Evolutionary conservation across 2,888 invertebrate species (phyloP), one percentile per base, ranked within the genome.

Genomic region (Empis stercorea): DNA sequence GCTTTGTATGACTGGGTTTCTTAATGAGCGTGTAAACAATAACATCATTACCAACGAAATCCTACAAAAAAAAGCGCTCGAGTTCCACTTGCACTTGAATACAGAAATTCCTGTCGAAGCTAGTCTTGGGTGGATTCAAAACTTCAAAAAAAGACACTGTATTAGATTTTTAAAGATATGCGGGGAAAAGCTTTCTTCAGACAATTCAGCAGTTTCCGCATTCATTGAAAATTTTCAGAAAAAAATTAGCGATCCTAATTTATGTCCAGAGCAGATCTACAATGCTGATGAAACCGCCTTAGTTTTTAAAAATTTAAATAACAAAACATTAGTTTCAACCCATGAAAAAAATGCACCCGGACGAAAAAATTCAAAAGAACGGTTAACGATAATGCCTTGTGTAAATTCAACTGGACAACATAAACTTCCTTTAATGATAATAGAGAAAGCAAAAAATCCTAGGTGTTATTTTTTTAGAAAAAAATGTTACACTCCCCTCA

Each of bases 401-500:
- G 44, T 49, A 11, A 56, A 57, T 47, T 51, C 51, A 17, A 49
- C 51, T 23, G 57, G 55, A 16, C 37, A 47, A 23, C 54, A 57
- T 47, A 56, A 58, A 49, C 30, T 56, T 6, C 47, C 40, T 38
- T 45, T 51, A 13, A 5, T 51, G 51, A 10, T 37, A 14, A 37
- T 37, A 11, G 37, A 14, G 13, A 37, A 37, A n/a, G n/a, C 37
- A 37, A 37, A 37, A 37, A 37, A 37, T 14, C 37, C 37, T 10
- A n/a, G 37, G 13, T 32, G 32, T 13, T 32, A 5, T 9, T n/a
- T n/a, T n/a, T n/a, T n/a, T n/a, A n/a, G n/a, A n/a, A n/a, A 13
- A 32, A 13, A 32, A 32, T 32, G 10, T 32, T 32, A 3, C 10
- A 32, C 20, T 20, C 20, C 32, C 32, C 11, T 13, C 32, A 13